Base-by-base conservation (phyloP, 37 sponge, comb jelly and placozoan genomes). In the Axinella damicornis region DNA sequence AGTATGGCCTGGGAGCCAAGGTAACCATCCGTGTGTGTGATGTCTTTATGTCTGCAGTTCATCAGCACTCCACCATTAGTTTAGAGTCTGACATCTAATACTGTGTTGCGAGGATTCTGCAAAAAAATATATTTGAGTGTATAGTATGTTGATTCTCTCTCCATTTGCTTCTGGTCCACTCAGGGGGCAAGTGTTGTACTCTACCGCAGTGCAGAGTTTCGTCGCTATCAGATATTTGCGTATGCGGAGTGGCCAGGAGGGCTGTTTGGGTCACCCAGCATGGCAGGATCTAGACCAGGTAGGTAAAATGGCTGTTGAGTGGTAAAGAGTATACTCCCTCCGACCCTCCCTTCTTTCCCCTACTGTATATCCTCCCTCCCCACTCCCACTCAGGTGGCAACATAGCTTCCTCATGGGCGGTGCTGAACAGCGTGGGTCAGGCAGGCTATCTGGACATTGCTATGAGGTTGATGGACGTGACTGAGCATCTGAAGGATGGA, bases 211-310 rank as follows among this genome's bases (percentile, higher is more conserved):
- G 62, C 73, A 4, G 71, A 83, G 37, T 73, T 93, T 16, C 63
- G 96, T 38, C 78, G 46, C 55, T 67, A 93, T 64, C 96, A 96
- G 86, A 60, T 89, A 20, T 96, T 86, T 86, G 92, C 92, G 36
- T 91, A 83, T 71, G 27, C 88, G 33, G 90, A 92, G 35, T 96
- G 97, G 97, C 90, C 94, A 4, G 97, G 97, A 5, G 97, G 97
- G 0, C 61, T 96, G 67, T 96, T 83, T 89, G 95, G 81, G 17
- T 96, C 97, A 21, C 95, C 94, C 57, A 84, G 85, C 6, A 86
- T 96, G 85, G 76, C 90, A 20, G 97, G 97, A 13, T 89, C 78
- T 52, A 79, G 97, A 65, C 92, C 95, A 79, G 96, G 94, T 93
- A 35, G 62, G 4, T 4, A 46, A 46, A 46, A 46, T 46, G 46